These are phyloP conservation scores for Craniophora ligustri DNA, from an alignment of 2,888 invertebrate species.

Conservation along the genomic window DNA sequence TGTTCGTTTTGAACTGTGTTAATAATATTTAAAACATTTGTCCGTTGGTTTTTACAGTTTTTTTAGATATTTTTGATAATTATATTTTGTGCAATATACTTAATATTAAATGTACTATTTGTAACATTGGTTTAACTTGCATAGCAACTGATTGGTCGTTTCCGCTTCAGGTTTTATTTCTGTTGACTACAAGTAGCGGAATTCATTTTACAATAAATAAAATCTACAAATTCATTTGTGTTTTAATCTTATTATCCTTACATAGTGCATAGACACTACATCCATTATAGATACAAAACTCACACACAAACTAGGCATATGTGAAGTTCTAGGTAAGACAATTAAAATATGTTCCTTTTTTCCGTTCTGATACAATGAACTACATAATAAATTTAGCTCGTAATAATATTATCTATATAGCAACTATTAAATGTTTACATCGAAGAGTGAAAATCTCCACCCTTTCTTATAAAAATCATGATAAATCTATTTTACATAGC, in stretches of 20 bases:
- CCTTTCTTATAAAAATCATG: no score
- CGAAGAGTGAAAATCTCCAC: no score
- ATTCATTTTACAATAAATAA: constrained; percentile 83
- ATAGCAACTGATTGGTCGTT: constrained; percentile 72
- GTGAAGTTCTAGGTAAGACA: no score
- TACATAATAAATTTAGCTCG: no score
- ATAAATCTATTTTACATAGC: no score
- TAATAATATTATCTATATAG: no score
- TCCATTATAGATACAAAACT: no score
- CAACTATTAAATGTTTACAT: no score
- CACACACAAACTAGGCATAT: no score
- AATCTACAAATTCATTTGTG: constrained; percentile 72
- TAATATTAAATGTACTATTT: constrained; percentile 36
- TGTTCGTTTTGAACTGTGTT: constrained; percentile 19
- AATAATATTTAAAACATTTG: constrained; percentile 13
- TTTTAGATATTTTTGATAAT: constrained; percentile 27
- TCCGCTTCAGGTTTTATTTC: constrained; percentile 71
- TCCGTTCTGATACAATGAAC: no score
- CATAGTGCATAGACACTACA: no score
- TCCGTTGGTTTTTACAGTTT: constrained; percentile 17
- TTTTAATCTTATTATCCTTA: constrained; percentile 33
- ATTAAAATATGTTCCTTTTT: no score
- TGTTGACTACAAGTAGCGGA: constrained; percentile 78
- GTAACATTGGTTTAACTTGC: constrained; percentile 66
- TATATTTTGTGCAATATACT: constrained; percentile 53